Conservation (phyloP, 2,797 vertebrate species). For the Microcaecilia unicolor region DNA sequence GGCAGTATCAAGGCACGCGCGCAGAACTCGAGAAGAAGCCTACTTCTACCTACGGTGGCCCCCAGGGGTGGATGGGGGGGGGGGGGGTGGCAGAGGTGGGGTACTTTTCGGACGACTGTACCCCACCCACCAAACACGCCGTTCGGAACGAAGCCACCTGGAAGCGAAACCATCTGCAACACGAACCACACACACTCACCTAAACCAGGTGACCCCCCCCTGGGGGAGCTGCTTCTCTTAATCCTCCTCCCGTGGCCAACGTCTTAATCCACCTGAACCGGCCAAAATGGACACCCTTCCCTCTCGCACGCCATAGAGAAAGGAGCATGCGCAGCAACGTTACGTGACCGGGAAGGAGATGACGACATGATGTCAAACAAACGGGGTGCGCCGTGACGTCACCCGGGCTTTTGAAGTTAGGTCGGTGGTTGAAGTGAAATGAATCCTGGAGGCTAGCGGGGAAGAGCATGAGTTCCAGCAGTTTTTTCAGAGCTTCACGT, state of each 20-base stretch:
- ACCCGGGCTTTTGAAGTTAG: neutral
- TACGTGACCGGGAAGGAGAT: accelerated
- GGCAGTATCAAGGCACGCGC: neutral
- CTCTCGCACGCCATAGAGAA: neutral
- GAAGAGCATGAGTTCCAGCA: accelerated
- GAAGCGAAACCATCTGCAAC: too few relatives aligned
- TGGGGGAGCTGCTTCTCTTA: too few relatives aligned
- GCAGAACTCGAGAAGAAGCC: neutral
- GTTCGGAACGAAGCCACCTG: too few relatives aligned
- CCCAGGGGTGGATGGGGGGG: neutral
- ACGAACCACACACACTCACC: too few relatives aligned
- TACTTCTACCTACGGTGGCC: neutral
- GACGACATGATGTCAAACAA: neutral
- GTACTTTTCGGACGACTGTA: too few relatives aligned
- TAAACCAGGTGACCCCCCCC: too few relatives aligned
- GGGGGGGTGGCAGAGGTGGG: too few relatives aligned
- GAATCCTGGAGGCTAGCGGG: too few relatives aligned
- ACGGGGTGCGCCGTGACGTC: neutral
- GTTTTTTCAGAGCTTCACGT: too few relatives aligned
- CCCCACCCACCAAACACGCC: too few relatives aligned
- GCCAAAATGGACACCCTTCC: neutral
- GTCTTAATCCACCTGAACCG: neutral
- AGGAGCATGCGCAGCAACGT: neutral
- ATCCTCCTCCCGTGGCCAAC: neutral
- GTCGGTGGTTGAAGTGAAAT: neutral